Evolutionary conservation across 2,113 vertebrate species (phyloP).

Genomic region (Cyphomyrus plagiostoma): DNA sequence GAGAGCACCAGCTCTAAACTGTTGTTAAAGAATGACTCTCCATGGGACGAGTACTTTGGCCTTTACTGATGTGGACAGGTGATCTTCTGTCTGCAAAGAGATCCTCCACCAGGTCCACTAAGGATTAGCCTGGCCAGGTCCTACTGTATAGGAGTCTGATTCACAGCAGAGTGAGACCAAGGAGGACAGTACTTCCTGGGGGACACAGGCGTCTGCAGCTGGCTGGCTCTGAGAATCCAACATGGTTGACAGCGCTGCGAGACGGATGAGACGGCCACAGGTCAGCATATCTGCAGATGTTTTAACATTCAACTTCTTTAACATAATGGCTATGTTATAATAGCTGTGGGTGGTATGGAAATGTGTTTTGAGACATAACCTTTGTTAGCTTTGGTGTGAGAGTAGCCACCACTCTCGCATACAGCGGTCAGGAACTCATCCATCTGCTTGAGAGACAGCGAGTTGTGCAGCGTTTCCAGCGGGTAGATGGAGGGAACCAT

Average conservation of each 20-base stretch:
- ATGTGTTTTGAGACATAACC: constrained; percentile 49
- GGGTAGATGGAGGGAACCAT: constrained; percentile 98
- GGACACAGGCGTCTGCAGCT: constrained; percentile 64
- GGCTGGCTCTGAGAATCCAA: constrained; percentile 79
- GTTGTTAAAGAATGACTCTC: not conserved
- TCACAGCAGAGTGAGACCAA: constrained; percentile 62
- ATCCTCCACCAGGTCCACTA: not conserved
- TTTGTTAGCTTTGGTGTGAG: constrained; percentile 67
- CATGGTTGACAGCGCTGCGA: constrained; percentile 59
- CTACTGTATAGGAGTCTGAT: not conserved
- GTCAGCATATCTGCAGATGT: not conserved
- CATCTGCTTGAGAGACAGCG: constrained; percentile 89
- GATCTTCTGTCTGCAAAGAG: not conserved
- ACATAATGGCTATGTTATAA: not conserved
- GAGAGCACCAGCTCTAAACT: not conserved
- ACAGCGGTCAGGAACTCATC: constrained; percentile 80
- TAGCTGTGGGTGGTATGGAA: not conserved
- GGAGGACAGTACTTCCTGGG: constrained; percentile 67
- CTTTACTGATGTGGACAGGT: not conserved
- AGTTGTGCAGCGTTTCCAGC: constrained; percentile 96
- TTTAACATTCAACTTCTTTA: not conserved
- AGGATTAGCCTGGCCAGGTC: not conserved
- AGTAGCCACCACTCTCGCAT: constrained; percentile 73
- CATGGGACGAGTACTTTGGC: not conserved
- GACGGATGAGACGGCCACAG: not conserved